Base-by-base conservation (phyloP, 2,888 invertebrate species). In the Lamellibrachia columna region DNA sequence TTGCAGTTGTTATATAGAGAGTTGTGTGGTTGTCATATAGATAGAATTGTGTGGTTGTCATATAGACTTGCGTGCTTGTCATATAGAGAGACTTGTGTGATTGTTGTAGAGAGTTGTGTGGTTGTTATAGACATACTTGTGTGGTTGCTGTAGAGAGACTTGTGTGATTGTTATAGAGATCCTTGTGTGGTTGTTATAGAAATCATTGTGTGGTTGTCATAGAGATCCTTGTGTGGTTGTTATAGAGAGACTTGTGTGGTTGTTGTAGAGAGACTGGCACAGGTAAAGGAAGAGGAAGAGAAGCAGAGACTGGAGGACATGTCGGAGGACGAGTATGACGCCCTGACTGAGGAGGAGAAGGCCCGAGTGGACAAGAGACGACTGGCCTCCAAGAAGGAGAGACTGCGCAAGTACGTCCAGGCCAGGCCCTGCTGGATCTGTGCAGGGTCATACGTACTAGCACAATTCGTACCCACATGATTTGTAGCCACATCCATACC, bases 261-360 rank as follows among this genome's bases (percentile, higher is more conserved):
- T 6, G 22, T 75, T 75, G 75, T 75, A 75, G 75, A 75, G 75
- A 75, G 75, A 52, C 53, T 91, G 91, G 11, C 53, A 11, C 11
- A 9, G 91, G n/a, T 52, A 40, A 40, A 53, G 91, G 52, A 91
- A 7, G 91, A 52, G 91, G 52, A 52, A 28, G 96, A 96, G 92
- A 93, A 95, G 53, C 94, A 94, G 60, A 93, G 95, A 91, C 94
- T 96, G 52, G 96, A 96, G 93, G 96, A 96, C 91, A 96, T 96
- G 96, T 96, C 96, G 9, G 96, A 96, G 93, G 96, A 96, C 93
- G 96, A 96, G 93, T 96, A 96, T 94, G 96, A 96, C 94, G 96
- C 96, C 53, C 94, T 96, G 90, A 94, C 95, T 9, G 96, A 96
- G n/a, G 94, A 95, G 90, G 95, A 95, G 91, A 96, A 96, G 93